These are phyloP conservation scores for Onychomys leucogaster DNA, from an alignment of 2,797 vertebrate genomes.

Conservation along the genomic window DNA sequence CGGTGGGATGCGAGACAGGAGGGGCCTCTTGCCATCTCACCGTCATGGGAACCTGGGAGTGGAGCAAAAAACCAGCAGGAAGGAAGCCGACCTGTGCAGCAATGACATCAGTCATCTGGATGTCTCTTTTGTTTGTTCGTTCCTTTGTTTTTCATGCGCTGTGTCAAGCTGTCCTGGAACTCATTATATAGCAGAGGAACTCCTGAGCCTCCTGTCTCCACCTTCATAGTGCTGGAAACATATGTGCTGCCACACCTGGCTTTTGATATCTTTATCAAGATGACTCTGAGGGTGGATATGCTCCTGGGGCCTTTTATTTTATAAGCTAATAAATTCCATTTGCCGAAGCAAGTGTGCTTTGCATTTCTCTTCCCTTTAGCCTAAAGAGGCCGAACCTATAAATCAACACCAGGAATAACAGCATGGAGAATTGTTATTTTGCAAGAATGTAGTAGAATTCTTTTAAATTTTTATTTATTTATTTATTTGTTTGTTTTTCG, in stretches of 20 bases:
- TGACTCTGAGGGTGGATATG: not conserved
- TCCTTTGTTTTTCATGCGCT: not conserved
- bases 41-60: not conserved
- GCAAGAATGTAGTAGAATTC: too few species aligned
- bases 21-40: not conserved
- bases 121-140: not conserved
- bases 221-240: not conserved
- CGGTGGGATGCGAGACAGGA: not conserved
- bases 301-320: conserved; percentile 7
- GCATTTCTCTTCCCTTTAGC: conserved; percentile 28
- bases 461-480: too few species aligned
- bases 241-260: not conserved
- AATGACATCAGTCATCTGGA: not conserved
- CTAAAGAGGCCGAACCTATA: not conserved
- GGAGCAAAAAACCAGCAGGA: not conserved
- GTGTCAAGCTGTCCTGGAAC: not conserved
- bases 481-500: too few species aligned
- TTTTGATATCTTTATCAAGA: not conserved
- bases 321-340: not conserved
- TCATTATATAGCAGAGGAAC: not conserved
- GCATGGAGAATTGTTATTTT: not conserved
- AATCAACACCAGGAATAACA: not conserved
- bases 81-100: rapidly evolving
- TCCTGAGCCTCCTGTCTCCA: not conserved
- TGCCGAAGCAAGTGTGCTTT: conserved; percentile 16